Conservation (phyloP, 2,113 vertebrate genomes). For the Alethe diademata region DNA sequence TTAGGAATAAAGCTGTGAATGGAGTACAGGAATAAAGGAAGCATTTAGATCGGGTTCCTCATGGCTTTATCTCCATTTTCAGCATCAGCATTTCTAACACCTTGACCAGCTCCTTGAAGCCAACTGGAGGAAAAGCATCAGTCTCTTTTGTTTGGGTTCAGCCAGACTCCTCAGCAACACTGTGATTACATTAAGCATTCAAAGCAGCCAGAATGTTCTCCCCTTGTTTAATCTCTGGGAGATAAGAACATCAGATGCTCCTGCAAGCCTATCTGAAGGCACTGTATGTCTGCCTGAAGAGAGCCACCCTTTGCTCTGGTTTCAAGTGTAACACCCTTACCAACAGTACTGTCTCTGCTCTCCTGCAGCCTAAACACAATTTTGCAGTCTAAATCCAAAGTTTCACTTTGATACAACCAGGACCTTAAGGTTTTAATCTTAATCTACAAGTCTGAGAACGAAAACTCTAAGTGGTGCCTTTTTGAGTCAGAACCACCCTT, state of each 20-base stretch:
- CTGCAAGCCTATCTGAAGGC: not conserved
- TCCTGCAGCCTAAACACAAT: conserved; percentile 11
- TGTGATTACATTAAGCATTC: not conserved
- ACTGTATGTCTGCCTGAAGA: not conserved
- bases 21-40: not conserved
- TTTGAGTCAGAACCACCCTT: not conserved
- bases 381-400: not conserved
- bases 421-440: not conserved
- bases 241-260: not conserved
- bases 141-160: conserved; percentile 14
- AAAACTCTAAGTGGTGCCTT: not conserved
- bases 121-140: not conserved
- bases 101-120: not conserved
- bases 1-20: not conserved
- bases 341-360: not conserved
- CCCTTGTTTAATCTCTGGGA: not conserved
- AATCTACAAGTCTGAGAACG: not conserved
- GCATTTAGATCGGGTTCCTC: not conserved
- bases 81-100: not conserved
- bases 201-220: not conserved
- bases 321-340: not conserved
- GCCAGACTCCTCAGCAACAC: not conserved
- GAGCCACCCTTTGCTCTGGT: not conserved
- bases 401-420: not conserved
- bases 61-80: not conserved